phyloP scores from a whole-genome alignment of 2,888 invertebrate species.

The Oegoconia quadripuncta region DNA sequence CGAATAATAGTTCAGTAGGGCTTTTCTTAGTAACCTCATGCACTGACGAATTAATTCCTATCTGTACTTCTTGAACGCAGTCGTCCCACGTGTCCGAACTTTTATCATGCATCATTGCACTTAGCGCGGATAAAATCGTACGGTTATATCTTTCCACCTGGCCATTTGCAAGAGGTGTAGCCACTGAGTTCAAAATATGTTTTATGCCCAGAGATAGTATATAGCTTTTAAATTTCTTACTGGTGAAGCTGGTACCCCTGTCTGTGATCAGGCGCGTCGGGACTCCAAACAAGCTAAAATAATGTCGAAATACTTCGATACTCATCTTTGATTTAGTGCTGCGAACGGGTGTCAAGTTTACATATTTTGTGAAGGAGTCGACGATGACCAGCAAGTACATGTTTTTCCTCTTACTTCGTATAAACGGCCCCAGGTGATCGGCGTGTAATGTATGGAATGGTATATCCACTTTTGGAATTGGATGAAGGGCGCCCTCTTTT shows the following conservation, averaged over 20 bases:
- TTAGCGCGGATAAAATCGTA: constrained; percentile 6
- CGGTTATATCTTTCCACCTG: constrained; percentile 11
- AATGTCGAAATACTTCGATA: constrained; percentile 3
- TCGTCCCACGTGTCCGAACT: constrained; percentile 11
- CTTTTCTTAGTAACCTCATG: constrained; percentile 10
- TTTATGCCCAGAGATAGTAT: neutral
- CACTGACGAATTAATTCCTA: constrained; percentile 15
- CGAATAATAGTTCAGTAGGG: constrained; percentile 13
- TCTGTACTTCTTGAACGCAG: constrained; percentile 12
- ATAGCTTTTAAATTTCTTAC: constrained; percentile 1
- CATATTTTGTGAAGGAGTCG: constrained; percentile 19
- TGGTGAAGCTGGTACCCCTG: constrained; percentile 6
- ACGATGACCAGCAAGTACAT: constrained; percentile 14
- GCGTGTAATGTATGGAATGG: constrained; percentile 24
- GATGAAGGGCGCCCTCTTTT: constrained; percentile 17
- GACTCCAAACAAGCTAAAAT: constrained; percentile 6
- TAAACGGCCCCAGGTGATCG: constrained; percentile 21
- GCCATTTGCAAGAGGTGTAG: constrained; percentile 15
- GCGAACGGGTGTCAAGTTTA: constrained; percentile 13
- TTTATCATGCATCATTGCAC: constrained; percentile 10
- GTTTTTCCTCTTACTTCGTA: constrained; percentile 9
- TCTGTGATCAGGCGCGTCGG: constrained; percentile 6
- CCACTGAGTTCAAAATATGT: constrained; percentile 18
- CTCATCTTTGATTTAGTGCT: constrained; percentile 12
- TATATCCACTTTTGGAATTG: constrained; percentile 15